phyloP scores from a whole-genome alignment of 1,140 invertebrate species.

The Drosophila kurseongensis region DNA sequence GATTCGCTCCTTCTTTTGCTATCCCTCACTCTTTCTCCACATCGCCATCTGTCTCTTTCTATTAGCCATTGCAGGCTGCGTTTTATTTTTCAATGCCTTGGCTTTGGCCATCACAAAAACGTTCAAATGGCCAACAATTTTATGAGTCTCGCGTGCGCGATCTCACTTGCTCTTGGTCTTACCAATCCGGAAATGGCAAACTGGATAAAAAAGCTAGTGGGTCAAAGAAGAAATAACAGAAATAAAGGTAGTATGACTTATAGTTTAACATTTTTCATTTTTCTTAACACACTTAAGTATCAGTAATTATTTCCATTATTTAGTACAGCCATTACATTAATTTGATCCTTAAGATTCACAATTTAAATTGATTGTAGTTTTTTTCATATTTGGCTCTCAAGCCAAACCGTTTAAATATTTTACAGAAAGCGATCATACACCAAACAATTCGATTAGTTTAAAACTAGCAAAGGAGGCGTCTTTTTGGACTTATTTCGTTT shows the following conservation, averaged over 20 bases:
- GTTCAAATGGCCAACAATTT: conserved; percentile 81
- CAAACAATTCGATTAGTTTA: too few relatives aligned
- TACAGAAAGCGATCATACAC: too few relatives aligned
- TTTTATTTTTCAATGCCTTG: conserved; percentile 79
- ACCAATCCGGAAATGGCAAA: conserved; percentile 49
- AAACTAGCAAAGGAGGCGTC: too few relatives aligned
- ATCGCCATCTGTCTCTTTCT: not conserved
- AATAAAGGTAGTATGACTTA: not conserved
- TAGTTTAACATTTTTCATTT: too few relatives aligned
- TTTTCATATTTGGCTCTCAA: too few relatives aligned
- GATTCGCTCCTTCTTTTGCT: conserved; percentile 20
- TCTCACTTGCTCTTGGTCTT: conserved; percentile 41
- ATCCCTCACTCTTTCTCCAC: not conserved
- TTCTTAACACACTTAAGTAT: too few relatives aligned
- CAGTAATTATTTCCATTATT: too few relatives aligned
- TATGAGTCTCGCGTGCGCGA: conserved; percentile 69
- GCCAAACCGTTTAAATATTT: too few relatives aligned
- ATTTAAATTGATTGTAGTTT: too few relatives aligned
- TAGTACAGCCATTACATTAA: too few relatives aligned
- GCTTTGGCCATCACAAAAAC: conserved; percentile 73
- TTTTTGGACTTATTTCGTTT: conserved; percentile 12
- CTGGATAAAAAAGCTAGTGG: not conserved
- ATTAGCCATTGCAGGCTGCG: conserved; percentile 55
- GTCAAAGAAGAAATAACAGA: not conserved
- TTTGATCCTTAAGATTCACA: too few relatives aligned